A percentile compares a stretch with the other conserved stretches of the same genome.
Conservation (phyloP, 2,113 vertebrate genomes). For the Carassius gibelio region DNA sequence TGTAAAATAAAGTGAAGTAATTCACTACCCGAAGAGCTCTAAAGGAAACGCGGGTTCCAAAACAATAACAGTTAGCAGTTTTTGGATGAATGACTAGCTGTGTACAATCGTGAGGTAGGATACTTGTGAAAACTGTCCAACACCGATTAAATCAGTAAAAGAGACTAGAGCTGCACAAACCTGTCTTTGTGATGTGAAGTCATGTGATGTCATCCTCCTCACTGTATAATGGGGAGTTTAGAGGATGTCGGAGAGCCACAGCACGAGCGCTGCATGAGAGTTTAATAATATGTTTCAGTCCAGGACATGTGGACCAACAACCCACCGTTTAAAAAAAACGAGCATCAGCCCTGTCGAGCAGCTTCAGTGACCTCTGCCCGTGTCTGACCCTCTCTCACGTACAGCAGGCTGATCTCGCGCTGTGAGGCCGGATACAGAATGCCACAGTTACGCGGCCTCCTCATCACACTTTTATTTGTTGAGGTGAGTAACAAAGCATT, state of each 20-base stretch:
- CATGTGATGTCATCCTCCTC: constrained; percentile 26
- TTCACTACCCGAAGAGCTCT: too few relatives aligned
- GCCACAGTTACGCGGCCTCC: constrained; percentile 5
- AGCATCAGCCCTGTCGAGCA: neutral
- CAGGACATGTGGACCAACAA: neutral
- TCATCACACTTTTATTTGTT: constrained; percentile 30
- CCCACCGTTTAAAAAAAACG: neutral
- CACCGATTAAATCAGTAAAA: neutral
- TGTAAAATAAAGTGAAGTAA: too few relatives aligned
- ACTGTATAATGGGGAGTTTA: neutral
- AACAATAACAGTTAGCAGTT: neutral
- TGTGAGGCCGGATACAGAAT: neutral
- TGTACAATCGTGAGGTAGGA: neutral
- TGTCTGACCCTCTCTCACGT: neutral
- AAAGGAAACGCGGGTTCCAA: neutral
- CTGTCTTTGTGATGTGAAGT: constrained; percentile 10
- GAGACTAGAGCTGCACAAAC: neutral
- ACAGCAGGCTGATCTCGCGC: neutral
- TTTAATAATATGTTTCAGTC: neutral
- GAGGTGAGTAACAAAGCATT: constrained; percentile 33
- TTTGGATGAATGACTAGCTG: neutral
- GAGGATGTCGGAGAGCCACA: neutral
- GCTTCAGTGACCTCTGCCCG: neutral
- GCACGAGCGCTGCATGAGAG: neutral
- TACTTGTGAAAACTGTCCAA: neutral